These are phyloP conservation scores for Uropetala carovei DNA, from an alignment of 2,888 invertebrate genomes.

Conservation along the genomic window DNA sequence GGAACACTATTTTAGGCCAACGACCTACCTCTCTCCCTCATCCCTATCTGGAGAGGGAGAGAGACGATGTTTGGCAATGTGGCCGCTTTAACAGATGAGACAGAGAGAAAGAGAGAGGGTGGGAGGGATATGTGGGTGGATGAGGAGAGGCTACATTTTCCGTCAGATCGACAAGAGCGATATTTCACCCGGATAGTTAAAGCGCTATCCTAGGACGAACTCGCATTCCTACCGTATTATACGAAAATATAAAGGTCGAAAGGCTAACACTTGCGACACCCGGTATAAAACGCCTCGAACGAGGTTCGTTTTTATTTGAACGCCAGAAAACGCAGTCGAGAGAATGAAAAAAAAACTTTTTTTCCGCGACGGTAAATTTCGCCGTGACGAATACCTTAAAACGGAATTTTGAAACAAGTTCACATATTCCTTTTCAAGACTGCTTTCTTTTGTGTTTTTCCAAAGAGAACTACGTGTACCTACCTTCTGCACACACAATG, in stretches of 20 bases:
- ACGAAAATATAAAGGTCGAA: too few relatives aligned
- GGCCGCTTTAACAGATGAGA: neutral
- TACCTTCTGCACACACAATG: neutral
- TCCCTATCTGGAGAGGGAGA: neutral
- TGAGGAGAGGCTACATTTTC: neutral
- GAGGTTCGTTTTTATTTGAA: too few relatives aligned
- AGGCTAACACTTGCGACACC: too few relatives aligned
- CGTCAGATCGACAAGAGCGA: neutral
- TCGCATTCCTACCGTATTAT: too few relatives aligned
- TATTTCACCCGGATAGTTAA: neutral
- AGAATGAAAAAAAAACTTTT: neutral
- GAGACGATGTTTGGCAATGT: neutral
- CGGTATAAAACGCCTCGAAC: too few relatives aligned
- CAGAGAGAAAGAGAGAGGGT: neutral
- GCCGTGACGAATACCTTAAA: neutral
- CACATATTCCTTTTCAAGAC: neutral
- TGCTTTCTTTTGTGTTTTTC: neutral
- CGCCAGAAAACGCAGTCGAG: neutral
- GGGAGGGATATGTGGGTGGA: too few relatives aligned
- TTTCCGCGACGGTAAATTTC: neutral
- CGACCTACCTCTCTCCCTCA: neutral
- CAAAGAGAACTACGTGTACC: neutral
- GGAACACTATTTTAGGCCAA: conserved; percentile 24
- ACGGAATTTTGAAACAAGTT: too few relatives aligned
- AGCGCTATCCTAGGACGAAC: too few relatives aligned